A percentile compares a stretch with the other conserved stretches of the same genome.
phyloP scores from a whole-genome alignment of 2,797 vertebrate species.

The Eulemur mongoz region DNA sequence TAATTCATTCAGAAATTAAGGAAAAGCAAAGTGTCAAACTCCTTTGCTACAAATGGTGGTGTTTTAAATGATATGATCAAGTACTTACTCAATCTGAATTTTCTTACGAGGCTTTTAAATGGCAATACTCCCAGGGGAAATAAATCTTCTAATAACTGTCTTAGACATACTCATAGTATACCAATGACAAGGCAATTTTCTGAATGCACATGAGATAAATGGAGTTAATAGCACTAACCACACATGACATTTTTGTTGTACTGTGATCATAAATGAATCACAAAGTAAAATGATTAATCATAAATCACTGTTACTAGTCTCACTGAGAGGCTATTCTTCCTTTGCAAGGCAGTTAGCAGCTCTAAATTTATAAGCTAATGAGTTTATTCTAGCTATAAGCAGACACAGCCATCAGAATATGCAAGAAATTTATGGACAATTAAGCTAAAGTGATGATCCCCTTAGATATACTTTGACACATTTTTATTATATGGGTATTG shows the following conservation, averaged over 20 bases:
- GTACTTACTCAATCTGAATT: conserved; percentile 4
- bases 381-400: conserved; percentile 85
- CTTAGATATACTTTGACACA: conserved; percentile 83
- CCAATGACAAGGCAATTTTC: conserved; percentile 85
- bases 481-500: conserved; percentile 83
- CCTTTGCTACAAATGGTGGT: not conserved
- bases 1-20: conserved; percentile 2
- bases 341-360: conserved; percentile 82
- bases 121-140: not conserved
- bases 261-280: conserved; percentile 86
- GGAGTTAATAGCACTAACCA: conserved; percentile 84
- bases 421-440: conserved; percentile 86
- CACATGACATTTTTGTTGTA: conserved; percentile 86
- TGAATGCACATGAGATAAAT: conserved; percentile 83
- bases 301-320: conserved; percentile 87
- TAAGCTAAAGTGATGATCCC: conserved; percentile 84
- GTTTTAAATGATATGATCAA: not conserved
- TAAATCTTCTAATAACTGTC: conserved; percentile 65
- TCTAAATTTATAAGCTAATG: conserved; percentile 86
- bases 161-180: conserved; percentile 73
- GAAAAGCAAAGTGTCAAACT: not conserved
- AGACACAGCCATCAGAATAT: conserved; percentile 77
- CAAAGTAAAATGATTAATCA: conserved; percentile 88
- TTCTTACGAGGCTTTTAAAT: not conserved
- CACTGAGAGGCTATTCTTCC: conserved; percentile 85